Conservation (phyloP, 2,113 vertebrate species). For the Sminthopsis crassicaudata region DNA sequence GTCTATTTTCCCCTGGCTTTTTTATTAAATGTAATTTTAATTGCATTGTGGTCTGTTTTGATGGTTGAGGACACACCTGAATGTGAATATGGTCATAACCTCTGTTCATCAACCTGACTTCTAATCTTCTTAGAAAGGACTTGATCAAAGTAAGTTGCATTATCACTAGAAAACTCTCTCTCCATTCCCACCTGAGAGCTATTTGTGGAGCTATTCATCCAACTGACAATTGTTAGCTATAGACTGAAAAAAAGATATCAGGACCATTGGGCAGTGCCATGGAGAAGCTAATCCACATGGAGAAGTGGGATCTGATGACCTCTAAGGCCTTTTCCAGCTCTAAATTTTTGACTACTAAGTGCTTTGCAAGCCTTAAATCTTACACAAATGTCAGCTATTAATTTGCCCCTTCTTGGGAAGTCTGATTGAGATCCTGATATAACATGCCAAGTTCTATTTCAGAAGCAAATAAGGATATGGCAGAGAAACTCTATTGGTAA, state of each 20-base stretch:
- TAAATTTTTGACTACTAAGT: background rate
- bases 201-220: background rate
- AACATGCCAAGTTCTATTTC: background rate
- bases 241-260: background rate
- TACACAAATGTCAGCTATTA: background rate
- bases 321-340: background rate
- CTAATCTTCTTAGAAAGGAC: background rate
- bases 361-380: background rate
- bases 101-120: background rate
- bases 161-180: background rate
- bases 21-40: no score
- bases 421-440: background rate
- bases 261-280: accelerated
- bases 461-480: background rate
- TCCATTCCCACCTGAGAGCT: background rate
- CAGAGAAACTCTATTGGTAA: background rate
- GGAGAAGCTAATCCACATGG: background rate
- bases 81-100: background rate
- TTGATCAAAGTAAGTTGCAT: background rate
- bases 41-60: no score
- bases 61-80: background rate
- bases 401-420: background rate
- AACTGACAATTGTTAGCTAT: background rate
- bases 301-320: background rate
- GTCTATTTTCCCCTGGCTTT: no score